Evolutionary conservation across 2,888 invertebrate species (phyloP), one percentile per base, ranked within the genome.

Genomic region (Empis stercorea): DNA sequence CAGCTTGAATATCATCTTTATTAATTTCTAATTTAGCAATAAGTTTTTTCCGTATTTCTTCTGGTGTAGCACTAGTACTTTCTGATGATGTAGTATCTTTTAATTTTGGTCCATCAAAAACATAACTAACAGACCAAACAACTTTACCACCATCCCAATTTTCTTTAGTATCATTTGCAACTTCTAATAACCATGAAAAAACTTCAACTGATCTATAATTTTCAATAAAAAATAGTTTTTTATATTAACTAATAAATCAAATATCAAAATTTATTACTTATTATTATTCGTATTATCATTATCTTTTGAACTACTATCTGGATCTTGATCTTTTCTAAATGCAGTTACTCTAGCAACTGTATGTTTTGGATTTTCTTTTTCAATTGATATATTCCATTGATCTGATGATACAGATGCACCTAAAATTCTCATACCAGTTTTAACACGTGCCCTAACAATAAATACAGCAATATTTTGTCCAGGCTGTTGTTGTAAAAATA

Each of bases 1-100:
- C 89, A 16, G 92, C 88, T 70, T 92, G 92, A 50, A 92, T 89
- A 62, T 92, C 91, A 64, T 93, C 93, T 64, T 93, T 93, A 64
- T 89, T 88, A 52, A 93, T 86, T 61, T 91, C 88, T 42, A 93
- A 76, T 55, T 88, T 76, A 1, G 88, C 85, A 50, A 87, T 84
- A 40, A 89, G 76, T 62, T 87, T 83, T 55, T 79, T 71, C 41
- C 73, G 69, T 37, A 71, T 70, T 55, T 69, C 63, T 54, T 69
- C 65, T n/a, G 64, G 58, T 13, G 63, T 57, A 11, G 54, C 51
- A 13, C 60, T 56, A 27, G 60, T 59, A 36, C 58, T 59, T 50
- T 60, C 60, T 2, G 61, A 45, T 1, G 63, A 62, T 36, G 57
- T n/a, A n/a, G n/a, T 56, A 45, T 65, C 65, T 54, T 65, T 65